Evolutionary conservation across 2,113 vertebrate species (phyloP), one percentile per base, ranked within the genome.

Genomic region (Apeltes quadracus): DNA sequence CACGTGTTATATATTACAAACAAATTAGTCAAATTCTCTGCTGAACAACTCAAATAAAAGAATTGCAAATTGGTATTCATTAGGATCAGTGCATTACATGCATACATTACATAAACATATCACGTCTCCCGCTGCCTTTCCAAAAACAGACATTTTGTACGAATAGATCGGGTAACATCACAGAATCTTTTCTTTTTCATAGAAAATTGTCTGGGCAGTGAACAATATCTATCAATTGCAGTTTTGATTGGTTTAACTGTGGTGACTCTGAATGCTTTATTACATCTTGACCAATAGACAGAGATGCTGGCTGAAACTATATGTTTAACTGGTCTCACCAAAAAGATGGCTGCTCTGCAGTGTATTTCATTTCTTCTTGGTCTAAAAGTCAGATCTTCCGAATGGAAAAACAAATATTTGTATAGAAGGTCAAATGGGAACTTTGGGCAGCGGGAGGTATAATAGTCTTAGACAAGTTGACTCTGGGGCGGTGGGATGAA

Each of bases 381-480:
- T 22, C 38, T 58, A 27, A 23, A 66, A 53, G 3, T 55, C 58
- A 25, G 38, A 9, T 54, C n/a, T 46, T 70, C 10, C n/a, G 41
- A 72, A 58, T 55, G 32, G 32, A 55, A 76, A 69, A 64, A 58
- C 69, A 69, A 73, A 56, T 18, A 79, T 59, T 62, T 78, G 20
- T 29, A 53, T 6, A 59, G 34, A 72, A 64, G 53, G 58, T 82
- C 72, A 76, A 59, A 63, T 32, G 32, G 34, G n/a, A 70, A 15
- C 56, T 53, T 56, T 27, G 57, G 56, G 41, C 72, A 67, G 54
- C 25, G 4, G 51, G 64, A 64, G 34, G 72, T 68, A 43, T 79
- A 61, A 85, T 67, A 29, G 65, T 65, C 65, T 78, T 12, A 61
- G 81, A 75, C 75, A 84, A 46, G 72, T 67, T 0, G 48, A 56